A percentile compares a stretch with the other conserved stretches of the same genome.
phyloP scores from a whole-genome alignment of 2,113 vertebrate genomes.

The Amphilophus citrinellus region DNA sequence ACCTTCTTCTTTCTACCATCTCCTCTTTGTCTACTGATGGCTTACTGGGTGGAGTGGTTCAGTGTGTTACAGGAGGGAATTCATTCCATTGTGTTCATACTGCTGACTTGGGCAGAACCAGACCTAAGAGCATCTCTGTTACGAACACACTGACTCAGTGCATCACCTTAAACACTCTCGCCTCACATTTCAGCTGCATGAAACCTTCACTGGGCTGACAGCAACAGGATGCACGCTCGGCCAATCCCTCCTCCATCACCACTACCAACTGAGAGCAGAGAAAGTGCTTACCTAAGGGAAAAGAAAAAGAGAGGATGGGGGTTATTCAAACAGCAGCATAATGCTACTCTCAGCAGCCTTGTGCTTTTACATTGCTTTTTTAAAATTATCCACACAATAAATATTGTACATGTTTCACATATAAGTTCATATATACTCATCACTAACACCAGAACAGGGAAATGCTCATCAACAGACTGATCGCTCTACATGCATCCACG shows the following conservation, averaged over 20 bases:
- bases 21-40: constrained; percentile 14
- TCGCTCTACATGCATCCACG: background rate
- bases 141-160: constrained; percentile 55
- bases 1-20: background rate
- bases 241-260: constrained; percentile 60
- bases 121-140: constrained; percentile 51
- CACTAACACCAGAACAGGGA: background rate
- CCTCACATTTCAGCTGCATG: constrained; percentile 68
- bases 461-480: background rate
- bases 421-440: background rate
- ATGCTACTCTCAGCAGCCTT: constrained; percentile 14
- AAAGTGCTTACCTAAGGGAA: constrained; percentile 82
- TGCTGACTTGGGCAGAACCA: constrained; percentile 59
- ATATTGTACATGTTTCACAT: background rate
- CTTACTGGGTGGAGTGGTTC: constrained; percentile 14
- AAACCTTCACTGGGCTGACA: constrained; percentile 63
- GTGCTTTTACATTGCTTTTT: background rate
- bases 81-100: constrained; percentile 44
- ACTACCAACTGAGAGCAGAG: constrained; percentile 58
- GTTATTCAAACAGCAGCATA: constrained; percentile 53
- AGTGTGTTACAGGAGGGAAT: background rate
- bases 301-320: constrained; percentile 29
- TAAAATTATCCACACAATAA: background rate
- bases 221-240: constrained; percentile 59
- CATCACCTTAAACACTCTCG: constrained; percentile 75